Evolutionary conservation across 2,888 invertebrate species (phyloP), one percentile per base, ranked within the genome.

Genomic region (Pogonocherus hispidulus): DNA sequence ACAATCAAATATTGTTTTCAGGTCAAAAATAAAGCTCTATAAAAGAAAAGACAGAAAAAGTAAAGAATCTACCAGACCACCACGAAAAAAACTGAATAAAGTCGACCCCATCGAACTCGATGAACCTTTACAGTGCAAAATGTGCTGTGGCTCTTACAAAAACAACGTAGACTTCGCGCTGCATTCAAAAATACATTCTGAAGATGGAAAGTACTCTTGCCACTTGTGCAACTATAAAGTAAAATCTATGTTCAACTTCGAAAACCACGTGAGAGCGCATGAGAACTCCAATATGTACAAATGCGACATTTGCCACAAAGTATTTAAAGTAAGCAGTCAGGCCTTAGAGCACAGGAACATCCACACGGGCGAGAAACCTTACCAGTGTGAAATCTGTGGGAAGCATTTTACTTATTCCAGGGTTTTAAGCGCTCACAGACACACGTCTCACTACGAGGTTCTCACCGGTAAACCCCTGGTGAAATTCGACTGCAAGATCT

Each of bases 331-430:
- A 35, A 85, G 85, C 64, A 87, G 87, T 44, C 87, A 87, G 79
- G 87, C 88, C 22, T 85, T 86, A 18, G 82, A 83, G 49, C 83
- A 83, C 66, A 82, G 81, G 70, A 76, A 82, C 62, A 80, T 80
- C 66, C 89, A 89, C 70, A 87, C 87, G 0, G 88, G 88, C 0
- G 88, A 88, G 67, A 88, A 88, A 56, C 82, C 83, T 14, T 82
- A 80, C 54, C 78, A 80, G 37, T 83, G 88, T 68, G 86, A 87
- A 74, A 85, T 87, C 46, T 88, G 88, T 70, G 87, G 87, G 72
- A 87, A 87, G 63, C 84, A 86, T 9, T 87, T 87, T 59, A 86
- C 86, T 44, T 78, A 78, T 55, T 79, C 80, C 14, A 87, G 88
- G 72, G 87, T 87, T 66, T 74, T 88, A 8, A 85, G 85, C 5